Base-by-base conservation (phyloP, 2,888 invertebrate species). In the Parthenolecanium corni region DNA sequence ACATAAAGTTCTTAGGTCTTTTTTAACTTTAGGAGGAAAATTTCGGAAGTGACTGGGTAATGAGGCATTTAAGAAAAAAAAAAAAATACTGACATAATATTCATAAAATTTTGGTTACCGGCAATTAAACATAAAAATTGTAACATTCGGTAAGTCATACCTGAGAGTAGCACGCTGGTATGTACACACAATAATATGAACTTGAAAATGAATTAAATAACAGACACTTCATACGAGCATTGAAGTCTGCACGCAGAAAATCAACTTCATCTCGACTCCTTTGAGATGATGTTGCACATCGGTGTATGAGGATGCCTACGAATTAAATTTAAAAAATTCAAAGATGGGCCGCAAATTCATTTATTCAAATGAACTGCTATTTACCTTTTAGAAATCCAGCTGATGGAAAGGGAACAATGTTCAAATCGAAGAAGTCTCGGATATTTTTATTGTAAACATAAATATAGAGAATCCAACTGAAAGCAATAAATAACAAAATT, bases 141-240 rank as follows among this genome's bases (percentile, higher is more conserved):
- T 52, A 57, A 23, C 36, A 49, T 20, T 16, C 12, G 20, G 14
- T 24, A 3, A 18, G 38, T 14, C 70, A 70, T 75, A 89, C 89
- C 78, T 88, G 87, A 36, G 89, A 86, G 78, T 94, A 91, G 72
- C 88, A 86, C 70, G 89, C 86, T 0, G 94, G 94, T 64, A 94
- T 81, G 71, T 92, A 86, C 64, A 89, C 86, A 46, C 89, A 83
- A 73, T 91, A 92, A 72, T 93, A 94, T 0, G 91, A 87, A 69
- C 86, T 87, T 5, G 89, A 74, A 47, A 92, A 80, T 0, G 93
- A 88, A 67, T 85, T 81, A 72, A 88, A 90, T 1, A 96, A 77
- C 64, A 93, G 85, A 74, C 90, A 89, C 74, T 92, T 93, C 70
- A 95, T 80, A 40, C 95, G 78, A 67, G 82, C 80, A 72, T 94